Evolutionary conservation across 2,888 invertebrate species (phyloP).

Genomic region (Altica lythri): DNA sequence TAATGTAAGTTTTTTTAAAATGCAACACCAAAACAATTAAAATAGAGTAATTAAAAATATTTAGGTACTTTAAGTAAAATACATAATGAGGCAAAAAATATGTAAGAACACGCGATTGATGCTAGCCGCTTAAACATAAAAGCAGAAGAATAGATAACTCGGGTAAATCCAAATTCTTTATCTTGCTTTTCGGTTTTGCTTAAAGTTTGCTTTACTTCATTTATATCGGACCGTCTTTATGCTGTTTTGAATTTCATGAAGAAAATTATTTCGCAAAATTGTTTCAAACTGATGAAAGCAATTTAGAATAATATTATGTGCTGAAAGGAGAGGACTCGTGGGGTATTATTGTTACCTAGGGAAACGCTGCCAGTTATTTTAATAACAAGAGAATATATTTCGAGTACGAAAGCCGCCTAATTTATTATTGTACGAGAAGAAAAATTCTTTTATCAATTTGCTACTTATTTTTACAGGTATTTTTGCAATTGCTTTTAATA

Average conservation of each 20-base stretch:
- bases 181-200: slow-evolving; percentile 7
- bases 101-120: no score
- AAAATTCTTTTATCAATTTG: background rate
- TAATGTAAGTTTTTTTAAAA: no score
- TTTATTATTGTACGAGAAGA: background rate
- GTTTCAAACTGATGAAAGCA: slow-evolving; percentile 4
- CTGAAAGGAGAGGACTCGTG: background rate
- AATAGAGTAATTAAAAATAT: no score
- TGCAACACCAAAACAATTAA: no score
- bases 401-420: background rate
- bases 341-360: slow-evolving; percentile 7
- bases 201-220: slow-evolving; percentile 16
- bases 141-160: no score
- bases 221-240: slow-evolving; percentile 11
- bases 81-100: no score
- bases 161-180: slow-evolving; percentile 9
- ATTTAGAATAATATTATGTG: slow-evolving; percentile 8
- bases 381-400: background rate
- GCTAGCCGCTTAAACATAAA: no score
- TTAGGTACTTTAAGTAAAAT: no score
- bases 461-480: no score
- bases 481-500: no score
- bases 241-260: slow-evolving; percentile 12
- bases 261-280: slow-evolving; percentile 4
- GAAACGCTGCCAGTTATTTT: slow-evolving; percentile 2